Evolutionary conservation across 2,113 vertebrate genomes (phyloP).

Genomic region (Cairina moschata): DNA sequence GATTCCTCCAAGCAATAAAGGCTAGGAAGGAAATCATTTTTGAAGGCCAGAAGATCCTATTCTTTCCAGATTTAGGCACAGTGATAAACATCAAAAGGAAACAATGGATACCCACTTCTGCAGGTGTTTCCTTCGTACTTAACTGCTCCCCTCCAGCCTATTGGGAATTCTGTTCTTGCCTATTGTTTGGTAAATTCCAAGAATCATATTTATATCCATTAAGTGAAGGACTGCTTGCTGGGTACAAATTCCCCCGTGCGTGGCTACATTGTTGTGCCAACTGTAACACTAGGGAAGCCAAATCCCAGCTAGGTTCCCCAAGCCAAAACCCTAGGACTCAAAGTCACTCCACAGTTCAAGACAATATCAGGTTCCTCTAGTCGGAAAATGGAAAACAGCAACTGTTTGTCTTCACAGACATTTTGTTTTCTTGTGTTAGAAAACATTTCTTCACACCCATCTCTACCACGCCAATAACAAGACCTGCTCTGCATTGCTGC

Average conservation of each 20-base stretch:
- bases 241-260: not conserved
- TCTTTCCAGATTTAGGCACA: slow-evolving; percentile 71
- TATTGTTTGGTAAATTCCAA: slow-evolving; percentile 69
- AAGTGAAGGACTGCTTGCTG: not conserved
- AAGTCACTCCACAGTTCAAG: not conserved
- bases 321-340: not conserved
- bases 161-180: slow-evolving; percentile 57
- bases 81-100: slow-evolving; percentile 74
- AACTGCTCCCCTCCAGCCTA: slow-evolving; percentile 53
- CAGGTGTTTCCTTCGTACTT: slow-evolving; percentile 71
- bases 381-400: not conserved
- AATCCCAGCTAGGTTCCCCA: not conserved
- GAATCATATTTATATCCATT: slow-evolving; percentile 64
- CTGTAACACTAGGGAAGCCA: slow-evolving; percentile 14
- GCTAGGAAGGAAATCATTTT: slow-evolving; percentile 64
- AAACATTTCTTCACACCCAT: not conserved
- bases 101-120: slow-evolving; percentile 71
- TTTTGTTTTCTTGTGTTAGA: not conserved
- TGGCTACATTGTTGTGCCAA: not conserved
- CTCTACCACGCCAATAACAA: not conserved
- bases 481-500: not conserved
- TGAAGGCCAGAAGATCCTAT: slow-evolving; percentile 63
- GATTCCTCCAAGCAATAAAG: slow-evolving; percentile 59
- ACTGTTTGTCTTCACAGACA: not conserved
- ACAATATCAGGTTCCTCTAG: not conserved